These are phyloP conservation scores for Hemichromis elongatus DNA, from an alignment of 2,113 vertebrate species.

Conservation along the genomic window DNA sequence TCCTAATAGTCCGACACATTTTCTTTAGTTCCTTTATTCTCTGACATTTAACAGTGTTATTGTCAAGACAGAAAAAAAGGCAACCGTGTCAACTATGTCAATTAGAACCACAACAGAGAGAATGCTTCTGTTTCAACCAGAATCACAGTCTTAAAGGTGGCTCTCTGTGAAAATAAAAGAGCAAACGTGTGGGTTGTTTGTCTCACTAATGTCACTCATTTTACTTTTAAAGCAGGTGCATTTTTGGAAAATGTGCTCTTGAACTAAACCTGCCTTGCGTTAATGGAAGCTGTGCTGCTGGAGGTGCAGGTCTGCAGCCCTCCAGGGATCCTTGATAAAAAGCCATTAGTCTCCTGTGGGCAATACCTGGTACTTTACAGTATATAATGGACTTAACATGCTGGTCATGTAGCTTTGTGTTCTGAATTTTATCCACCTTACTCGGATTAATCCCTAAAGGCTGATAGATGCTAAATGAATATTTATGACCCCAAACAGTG, in stretches of 20 bases:
- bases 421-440: slow-evolving; percentile 22
- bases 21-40: neutral
- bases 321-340: slow-evolving; percentile 62
- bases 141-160: slow-evolving; percentile 22
- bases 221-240: slow-evolving; percentile 65
- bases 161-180: slow-evolving; percentile 22
- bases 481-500: slow-evolving; percentile 41
- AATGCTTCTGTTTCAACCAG: slow-evolving; percentile 1
- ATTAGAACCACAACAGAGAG: neutral
- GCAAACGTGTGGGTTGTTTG: slow-evolving; percentile 42
- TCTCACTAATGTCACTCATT: slow-evolving; percentile 59
- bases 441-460: slow-evolving; percentile 44
- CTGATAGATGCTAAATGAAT: slow-evolving; percentile 46
- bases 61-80: neutral
- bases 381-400: slow-evolving; percentile 56
- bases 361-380: slow-evolving; percentile 41
- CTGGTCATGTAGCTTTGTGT: slow-evolving; percentile 18
- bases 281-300: slow-evolving; percentile 54
- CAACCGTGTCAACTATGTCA: slow-evolving; percentile 1
- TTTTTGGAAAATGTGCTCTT: slow-evolving; percentile 60
- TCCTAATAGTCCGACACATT: neutral
- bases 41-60: slow-evolving; percentile 15
- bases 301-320: slow-evolving; percentile 36
- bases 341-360: slow-evolving; percentile 67
- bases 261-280: slow-evolving; percentile 40